Evolutionary conservation across 2,888 invertebrate genomes (phyloP), one percentile per base, ranked within the genome.

Genomic region (Adineta ricciae): DNA sequence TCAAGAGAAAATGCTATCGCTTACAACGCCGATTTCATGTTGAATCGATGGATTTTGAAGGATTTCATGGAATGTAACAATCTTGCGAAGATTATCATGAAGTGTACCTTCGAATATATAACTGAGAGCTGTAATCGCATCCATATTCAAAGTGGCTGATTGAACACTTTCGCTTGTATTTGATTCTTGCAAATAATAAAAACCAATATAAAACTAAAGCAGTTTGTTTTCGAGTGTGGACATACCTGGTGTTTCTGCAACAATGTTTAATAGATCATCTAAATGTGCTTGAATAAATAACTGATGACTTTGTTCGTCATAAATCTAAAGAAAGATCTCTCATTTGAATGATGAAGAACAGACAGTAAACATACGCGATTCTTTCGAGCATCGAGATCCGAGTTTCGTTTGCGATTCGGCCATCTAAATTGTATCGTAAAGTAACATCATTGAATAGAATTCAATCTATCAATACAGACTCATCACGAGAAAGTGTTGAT

Each of bases 71-170:
- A 50, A 49, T 52, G 52, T 24, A 27, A 36, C 0, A 32, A 50
- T 32, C 50, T 50, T 83, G 32, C 38, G 19, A 89, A 87, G 88
- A 86, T 87, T 88, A 84, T 88, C 88, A 84, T 90, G 89, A 8
- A 88, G 85, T 19, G 89, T 88, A 7, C 90, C 90, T 32, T 88
- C 88, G 38, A 90, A 87, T 36, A 90, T 86, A 83, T 89, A 89
- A n/a, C 89, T 88, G 1, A 90, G 88, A 27, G 90, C 89, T 84
- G 89, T 89, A 19, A 90, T 88, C 2, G 89, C 89, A 21, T 88
- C 88, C 19, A 88, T 83, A n/a, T 88, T 88, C n/a, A 90, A 85
- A 38, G 86, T 87, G 11, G 88, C 85, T 73, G 41, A 24, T 36
- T 83, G 83, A 36, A 50, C 84, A 38, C 83, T 85, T 85, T 85